Evolutionary conservation across 2,888 invertebrate species (phyloP).

Genomic region (Liodrosophila aerea): DNA sequence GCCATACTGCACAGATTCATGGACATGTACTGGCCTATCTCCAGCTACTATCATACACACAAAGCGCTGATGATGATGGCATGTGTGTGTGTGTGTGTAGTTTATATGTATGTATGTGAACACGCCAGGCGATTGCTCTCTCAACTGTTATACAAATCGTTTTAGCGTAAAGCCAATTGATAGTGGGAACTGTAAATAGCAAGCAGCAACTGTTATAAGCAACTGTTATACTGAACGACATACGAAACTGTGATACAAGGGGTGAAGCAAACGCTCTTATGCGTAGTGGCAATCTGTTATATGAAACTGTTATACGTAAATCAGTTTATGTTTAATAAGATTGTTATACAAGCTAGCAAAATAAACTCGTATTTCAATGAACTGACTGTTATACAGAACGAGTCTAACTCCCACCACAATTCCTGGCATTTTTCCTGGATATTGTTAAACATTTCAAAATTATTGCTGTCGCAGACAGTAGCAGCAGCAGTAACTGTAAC

Average conservation of each 20-base stretch:
- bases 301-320: neutral
- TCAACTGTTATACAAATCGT: neutral
- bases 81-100: neutral
- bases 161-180: no score
- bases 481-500: neutral
- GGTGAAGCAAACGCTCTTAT: no score
- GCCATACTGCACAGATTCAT: slow-evolving; percentile 60
- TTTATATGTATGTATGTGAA: neutral
- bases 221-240: slow-evolving; percentile 1
- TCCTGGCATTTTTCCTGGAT: slow-evolving; percentile 6
- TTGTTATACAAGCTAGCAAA: neutral
- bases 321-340: neutral
- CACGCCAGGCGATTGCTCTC: no score
- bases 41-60: slow-evolving; percentile 4
- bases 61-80: slow-evolving; percentile 18
- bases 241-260: no score
- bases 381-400: no score
- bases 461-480: slow-evolving; percentile 46
- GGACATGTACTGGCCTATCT: slow-evolving; percentile 48
- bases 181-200: no score
- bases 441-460: slow-evolving; percentile 43
- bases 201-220: slow-evolving; percentile 1
- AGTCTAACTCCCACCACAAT: no score
- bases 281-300: no score
- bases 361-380: no score